Evolutionary conservation across 2,113 vertebrate genomes (phyloP).

Genomic region (Astatoreochromis straeleni): DNA sequence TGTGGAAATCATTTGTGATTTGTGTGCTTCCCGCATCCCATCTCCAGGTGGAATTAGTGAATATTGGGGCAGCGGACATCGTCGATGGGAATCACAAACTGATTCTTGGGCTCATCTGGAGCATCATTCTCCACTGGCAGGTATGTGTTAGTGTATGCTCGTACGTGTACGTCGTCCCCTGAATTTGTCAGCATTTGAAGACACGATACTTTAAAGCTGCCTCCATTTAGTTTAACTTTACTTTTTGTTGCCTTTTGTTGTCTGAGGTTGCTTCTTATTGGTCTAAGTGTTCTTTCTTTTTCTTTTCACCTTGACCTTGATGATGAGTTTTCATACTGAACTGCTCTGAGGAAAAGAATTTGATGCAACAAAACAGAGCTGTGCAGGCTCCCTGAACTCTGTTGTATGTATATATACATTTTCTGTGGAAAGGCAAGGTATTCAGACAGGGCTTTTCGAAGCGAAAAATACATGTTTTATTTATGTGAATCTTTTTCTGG

Average conservation of each 20-base stretch:
- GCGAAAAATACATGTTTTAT: accelerated
- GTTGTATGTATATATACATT: not conserved
- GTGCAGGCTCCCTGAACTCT: not conserved
- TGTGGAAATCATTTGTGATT: not conserved
- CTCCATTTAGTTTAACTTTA: not conserved
- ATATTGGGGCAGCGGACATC: conserved; percentile 94
- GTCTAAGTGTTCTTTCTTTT: not conserved
- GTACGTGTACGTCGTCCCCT: accelerated
- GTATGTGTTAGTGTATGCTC: conserved; percentile 57
- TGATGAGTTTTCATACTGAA: not conserved
- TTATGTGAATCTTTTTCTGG: accelerated
- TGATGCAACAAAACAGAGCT: not conserved
- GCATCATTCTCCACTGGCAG: conserved; percentile 99
- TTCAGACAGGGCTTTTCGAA: not conserved
- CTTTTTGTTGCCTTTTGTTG: not conserved
- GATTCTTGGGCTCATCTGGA: conserved; percentile 97
- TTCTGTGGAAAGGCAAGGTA: not conserved
- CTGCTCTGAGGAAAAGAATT: not conserved
- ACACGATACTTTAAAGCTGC: accelerated
- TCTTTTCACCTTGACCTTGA: not conserved
- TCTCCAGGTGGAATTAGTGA: conserved; percentile 91
- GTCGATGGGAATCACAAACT: conserved; percentile 99
- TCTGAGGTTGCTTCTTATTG: not conserved
- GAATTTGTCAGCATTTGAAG: not conserved
- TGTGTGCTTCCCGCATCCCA: not conserved